Conservation (phyloP, 2,797 vertebrate species). For the Syndactyla subalaris region DNA sequence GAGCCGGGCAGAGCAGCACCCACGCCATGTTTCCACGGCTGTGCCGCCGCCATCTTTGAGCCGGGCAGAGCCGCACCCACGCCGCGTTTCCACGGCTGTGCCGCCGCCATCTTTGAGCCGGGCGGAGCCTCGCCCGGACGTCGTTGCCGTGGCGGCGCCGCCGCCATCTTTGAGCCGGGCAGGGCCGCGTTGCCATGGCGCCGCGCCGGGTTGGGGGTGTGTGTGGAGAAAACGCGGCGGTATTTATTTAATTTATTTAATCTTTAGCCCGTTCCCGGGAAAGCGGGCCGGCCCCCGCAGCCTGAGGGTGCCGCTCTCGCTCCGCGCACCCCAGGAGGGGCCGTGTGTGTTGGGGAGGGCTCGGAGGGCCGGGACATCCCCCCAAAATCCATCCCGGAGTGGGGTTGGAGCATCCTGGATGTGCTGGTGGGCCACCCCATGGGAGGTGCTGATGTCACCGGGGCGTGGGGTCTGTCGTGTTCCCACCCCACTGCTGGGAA, state of each 20-base stretch:
- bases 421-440: fast-evolving
- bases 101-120: not conserved
- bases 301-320: conserved; percentile 29
- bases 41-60: not conserved
- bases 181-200: not conserved
- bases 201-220: too few relatives aligned
- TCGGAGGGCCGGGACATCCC: not conserved
- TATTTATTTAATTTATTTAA: not conserved
- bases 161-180: not conserved
- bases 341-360: not conserved
- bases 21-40: fast-evolving
- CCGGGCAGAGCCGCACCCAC: fast-evolving
- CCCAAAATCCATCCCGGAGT: not conserved
- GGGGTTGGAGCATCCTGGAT: too few relatives aligned
- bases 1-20: too few relatives aligned
- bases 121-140: fast-evolving
- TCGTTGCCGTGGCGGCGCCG: not conserved
- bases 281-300: not conserved
- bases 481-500: not conserved
- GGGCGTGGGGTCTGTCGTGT: fast-evolving
- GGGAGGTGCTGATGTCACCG: fast-evolving
- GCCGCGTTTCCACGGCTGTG: not conserved
- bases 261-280: not conserved
- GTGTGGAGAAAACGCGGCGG: not conserved
- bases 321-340: not conserved